Base-by-base conservation (phyloP, 2,888 invertebrate genomes). In the Drosophila tripunctata region DNA sequence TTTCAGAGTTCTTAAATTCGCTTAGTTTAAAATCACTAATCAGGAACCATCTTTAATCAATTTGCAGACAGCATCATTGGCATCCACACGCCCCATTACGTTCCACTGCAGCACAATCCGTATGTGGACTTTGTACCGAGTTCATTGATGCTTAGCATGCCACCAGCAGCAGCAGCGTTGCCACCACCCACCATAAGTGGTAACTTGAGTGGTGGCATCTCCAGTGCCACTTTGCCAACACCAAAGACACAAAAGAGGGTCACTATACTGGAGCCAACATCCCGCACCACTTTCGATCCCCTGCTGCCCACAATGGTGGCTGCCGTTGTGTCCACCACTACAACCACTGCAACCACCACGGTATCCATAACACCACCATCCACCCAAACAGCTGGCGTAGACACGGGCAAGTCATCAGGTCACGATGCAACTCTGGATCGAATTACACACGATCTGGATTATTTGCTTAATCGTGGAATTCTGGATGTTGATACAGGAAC, bases 371-470 rank as follows among this genome's bases (percentile, higher is more conserved):
- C 75, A 5, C 71, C 75, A 5, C 71, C 72, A 19, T 41, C 70
- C 40, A 75, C 82, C 4, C 85, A 78, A 55, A 81, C 67, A 50
- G 61, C 41, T n/a, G 55, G 24, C 5, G 44, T 58, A 0, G 63
- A 75, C 52, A 61, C 17, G 14, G 17, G 47, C 40, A 69, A 67
- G 21, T 27, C 27, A 2, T n/a, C 58, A 1, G 47, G 14, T 8
- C 55, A 45, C 12, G 76, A 85, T 47, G 87, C 94, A 58, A 95
- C 96, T 93, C 91, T 96, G 47, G 95, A 96, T 91, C 94, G 96
- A 88, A 96, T 96, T 85, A 95, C 95, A 1, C 95, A 95, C 87
- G 96, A 96, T 91, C 92, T 96, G 77, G 96, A 96, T 91, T 96
- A 96, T 92, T 92, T 96, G 77, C 92, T 96, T 64, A 96, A 96